Conservation (phyloP, 2,797 vertebrate species). For the Myotis findleyi region DNA sequence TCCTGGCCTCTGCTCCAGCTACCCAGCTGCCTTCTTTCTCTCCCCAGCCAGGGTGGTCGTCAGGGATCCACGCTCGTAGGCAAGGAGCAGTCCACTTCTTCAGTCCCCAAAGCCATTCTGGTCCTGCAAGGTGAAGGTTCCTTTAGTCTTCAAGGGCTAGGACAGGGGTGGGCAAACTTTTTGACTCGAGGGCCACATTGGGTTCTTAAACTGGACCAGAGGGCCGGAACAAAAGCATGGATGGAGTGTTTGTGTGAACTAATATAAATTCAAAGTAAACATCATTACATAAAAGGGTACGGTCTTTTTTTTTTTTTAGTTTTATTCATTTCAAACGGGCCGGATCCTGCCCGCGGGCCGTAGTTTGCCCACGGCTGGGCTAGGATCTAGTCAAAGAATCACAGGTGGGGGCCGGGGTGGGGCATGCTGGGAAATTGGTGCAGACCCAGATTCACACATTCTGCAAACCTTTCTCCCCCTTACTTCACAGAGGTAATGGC, state of each 20-base stretch:
- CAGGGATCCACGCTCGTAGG: neutral
- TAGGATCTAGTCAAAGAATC: neutral
- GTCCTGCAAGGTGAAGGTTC: neutral
- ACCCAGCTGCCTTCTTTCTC: neutral
- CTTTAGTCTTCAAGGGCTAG: neutral
- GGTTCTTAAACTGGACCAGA: too few relatives aligned
- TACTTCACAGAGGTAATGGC: neutral
- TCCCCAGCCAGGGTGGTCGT: neutral
- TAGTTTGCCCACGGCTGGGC: too few relatives aligned
- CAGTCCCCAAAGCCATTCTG: neutral
- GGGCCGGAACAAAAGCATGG: too few relatives aligned
- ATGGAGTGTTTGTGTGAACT: too few relatives aligned
- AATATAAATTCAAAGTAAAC: too few relatives aligned
- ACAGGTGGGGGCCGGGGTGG: rapidly evolving
- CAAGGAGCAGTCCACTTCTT: neutral
- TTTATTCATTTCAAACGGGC: too few relatives aligned
- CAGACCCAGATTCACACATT: neutral
- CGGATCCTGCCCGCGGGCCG: too few relatives aligned
- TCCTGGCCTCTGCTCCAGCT: neutral
- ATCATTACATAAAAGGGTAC: too few relatives aligned
- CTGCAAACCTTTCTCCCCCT: neutral
- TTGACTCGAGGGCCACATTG: too few relatives aligned
- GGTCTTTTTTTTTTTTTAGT: too few relatives aligned
- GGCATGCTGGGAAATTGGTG: neutral
- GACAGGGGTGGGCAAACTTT: too few relatives aligned